A percentile compares a stretch with the other conserved stretches of the same genome.
phyloP scores from a whole-genome alignment of 2,888 invertebrate genomes.

The Eilema caniola region DNA sequence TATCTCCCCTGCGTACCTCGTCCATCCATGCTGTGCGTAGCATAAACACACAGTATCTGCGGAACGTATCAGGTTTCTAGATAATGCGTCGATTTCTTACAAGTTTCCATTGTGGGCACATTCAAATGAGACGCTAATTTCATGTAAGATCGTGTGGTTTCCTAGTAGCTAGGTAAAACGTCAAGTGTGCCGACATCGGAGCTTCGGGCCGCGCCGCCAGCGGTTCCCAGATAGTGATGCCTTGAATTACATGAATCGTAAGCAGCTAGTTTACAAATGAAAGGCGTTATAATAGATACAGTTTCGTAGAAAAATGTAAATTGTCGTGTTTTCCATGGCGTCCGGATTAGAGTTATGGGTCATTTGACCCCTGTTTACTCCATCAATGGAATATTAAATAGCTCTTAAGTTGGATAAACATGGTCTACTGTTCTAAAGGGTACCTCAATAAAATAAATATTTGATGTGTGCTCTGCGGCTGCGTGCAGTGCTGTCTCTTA shows the following conservation, averaged over 20 bases:
- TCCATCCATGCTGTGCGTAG: background rate
- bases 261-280: constrained; percentile 65
- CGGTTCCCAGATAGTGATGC: constrained; percentile 45
- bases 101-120: constrained; percentile 7
- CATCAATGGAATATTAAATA: constrained; percentile 75
- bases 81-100: background rate
- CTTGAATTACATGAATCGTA: constrained; percentile 65
- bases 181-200: constrained; percentile 37
- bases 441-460: constrained; percentile 40
- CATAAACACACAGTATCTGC: background rate
- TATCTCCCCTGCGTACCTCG: background rate
- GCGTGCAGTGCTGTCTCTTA: constrained; percentile 12
- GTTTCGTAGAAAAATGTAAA: constrained; percentile 79
- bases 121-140: constrained; percentile 22
- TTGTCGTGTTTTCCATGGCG: constrained; percentile 65
- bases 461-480: constrained; percentile 31
- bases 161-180: constrained; percentile 28
- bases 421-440: constrained; percentile 33
- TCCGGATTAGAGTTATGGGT: constrained; percentile 74
- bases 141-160: constrained; percentile 31
- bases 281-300: constrained; percentile 67
- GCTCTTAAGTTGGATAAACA: constrained; percentile 55
- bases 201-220: constrained; percentile 29
- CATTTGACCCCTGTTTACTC: constrained; percentile 71
- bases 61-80: background rate